Percentiles rank a stretch among this genome's conserved stretches.
These are phyloP conservation scores for Drosophila watanabei DNA, from an alignment of 1,140 invertebrate species.

Conservation along the genomic window DNA sequence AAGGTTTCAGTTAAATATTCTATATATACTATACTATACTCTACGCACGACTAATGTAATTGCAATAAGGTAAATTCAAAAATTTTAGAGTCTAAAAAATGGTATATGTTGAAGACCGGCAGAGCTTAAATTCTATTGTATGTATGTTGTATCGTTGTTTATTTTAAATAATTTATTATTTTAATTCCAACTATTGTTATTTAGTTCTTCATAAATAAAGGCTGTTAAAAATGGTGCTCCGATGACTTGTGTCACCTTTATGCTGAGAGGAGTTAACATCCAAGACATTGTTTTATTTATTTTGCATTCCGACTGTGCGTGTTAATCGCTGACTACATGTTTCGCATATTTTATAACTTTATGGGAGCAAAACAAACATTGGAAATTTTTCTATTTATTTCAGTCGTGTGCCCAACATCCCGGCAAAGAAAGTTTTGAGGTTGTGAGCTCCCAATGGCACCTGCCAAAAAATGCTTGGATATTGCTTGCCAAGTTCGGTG, in stretches of 20 bases:
- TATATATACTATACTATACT: too few relatives aligned
- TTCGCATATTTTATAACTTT: constrained; percentile 60
- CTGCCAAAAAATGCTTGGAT: constrained; percentile 57
- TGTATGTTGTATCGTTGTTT: too few relatives aligned
- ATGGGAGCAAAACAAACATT: constrained; percentile 52
- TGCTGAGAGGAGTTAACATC: not conserved
- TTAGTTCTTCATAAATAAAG: too few relatives aligned
- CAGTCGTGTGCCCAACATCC: constrained; percentile 22
- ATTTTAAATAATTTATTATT: too few relatives aligned
- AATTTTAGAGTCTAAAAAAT: too few relatives aligned
- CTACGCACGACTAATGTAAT: too few relatives aligned
- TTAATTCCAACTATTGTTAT: too few relatives aligned
- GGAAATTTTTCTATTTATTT: constrained; percentile 62
- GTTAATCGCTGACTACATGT: constrained; percentile 49
- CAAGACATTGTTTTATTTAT: constrained; percentile 3
- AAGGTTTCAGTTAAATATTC: too few relatives aligned
- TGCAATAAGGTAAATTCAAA: too few relatives aligned
- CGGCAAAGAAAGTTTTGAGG: constrained; percentile 70
- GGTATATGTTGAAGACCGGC: too few relatives aligned
- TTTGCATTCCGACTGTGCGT: constrained; percentile 11
- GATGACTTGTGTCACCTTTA: not conserved
- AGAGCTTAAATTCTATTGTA: too few relatives aligned
- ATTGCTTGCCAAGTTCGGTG: constrained; percentile 29
- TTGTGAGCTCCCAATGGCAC: constrained; percentile 41
- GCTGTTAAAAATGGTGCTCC: too few relatives aligned